Base-by-base conservation (phyloP, 2,888 invertebrate genomes). In the Mythimna lalbum region DNA sequence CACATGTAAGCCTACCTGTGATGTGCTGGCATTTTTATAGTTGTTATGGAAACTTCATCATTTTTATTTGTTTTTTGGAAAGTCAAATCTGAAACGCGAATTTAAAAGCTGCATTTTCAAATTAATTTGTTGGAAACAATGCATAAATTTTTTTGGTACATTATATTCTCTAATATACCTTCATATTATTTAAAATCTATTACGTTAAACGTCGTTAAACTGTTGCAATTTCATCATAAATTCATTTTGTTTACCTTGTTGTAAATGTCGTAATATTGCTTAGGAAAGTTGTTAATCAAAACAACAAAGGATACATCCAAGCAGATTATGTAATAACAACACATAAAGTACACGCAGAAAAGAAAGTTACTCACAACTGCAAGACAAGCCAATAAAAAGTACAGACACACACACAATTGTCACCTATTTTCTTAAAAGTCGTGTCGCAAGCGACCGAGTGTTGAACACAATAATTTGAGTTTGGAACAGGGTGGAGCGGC, bases 381-480 rank as follows among this genome's bases (percentile, higher is more conserved):
- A 84, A 69, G 49, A 61, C 67, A 82, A 69, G 52, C 69, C 68
- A 82, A 78, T 81, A 76, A 81, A 81, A 85, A 87, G 87, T 90
- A 90, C 88, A 88, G 76, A 86, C 89, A 84, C 83, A 84, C 67
- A 77, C 87, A 89, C 88, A 91, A 73, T 85, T 84, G 86, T 87
- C 89, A 88, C 87, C 86, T 88, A 87, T 89, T 87, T 85, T 89
- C 85, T 76, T 82, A 86, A 87, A 86, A 82, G 78, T 86, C 86
- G 89, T 92, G 92, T 92, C 90, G 91, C 91, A 91, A 92, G 87
- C 86, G 83, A 84, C 83, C 80, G 80, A 87, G 84, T 85, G 85
- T 83, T 86, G 87, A 91, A 93, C 91, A 94, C 92, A 94, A 95
- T 94, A 94, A 95, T 95, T 94, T 94, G 90, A 89, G 89, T 91